phyloP scores from a whole-genome alignment of 2,888 invertebrate species.

The Dermolepida albohirtum region DNA sequence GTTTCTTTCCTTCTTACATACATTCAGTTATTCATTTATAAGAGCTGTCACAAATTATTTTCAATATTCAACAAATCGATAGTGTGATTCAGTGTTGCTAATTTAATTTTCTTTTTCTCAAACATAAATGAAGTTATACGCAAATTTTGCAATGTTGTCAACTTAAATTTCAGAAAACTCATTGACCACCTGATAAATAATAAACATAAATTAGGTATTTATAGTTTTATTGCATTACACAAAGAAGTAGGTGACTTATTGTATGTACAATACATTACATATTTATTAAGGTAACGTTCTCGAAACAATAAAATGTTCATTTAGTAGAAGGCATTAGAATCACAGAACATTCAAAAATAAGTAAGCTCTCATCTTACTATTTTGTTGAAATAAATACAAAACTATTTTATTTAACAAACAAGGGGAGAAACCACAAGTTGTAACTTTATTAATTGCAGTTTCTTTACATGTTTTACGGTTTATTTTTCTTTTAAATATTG shows the following conservation, averaged over 20 bases:
- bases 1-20: too few species aligned
- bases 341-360: conserved; percentile 56
- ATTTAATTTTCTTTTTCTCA: too few species aligned
- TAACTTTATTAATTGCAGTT: conserved; percentile 2
- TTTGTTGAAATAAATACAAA: conserved; percentile 21
- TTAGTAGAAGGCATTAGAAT: conserved; percentile 61
- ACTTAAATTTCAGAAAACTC: too few species aligned
- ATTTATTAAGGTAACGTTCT: conserved; percentile 34
- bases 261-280: conserved; percentile 55
- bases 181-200: background rate
- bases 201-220: background rate
- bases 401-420: conserved; percentile 3
- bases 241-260: conserved; percentile 51
- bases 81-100: too few species aligned
- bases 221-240: conserved; percentile 55
- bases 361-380: conserved; percentile 40
- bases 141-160: too few species aligned
- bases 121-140: too few species aligned
- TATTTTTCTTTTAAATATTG: conserved; percentile 5
- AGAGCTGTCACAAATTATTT: too few species aligned
- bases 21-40: too few species aligned
- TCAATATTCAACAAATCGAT: too few species aligned
- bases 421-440: conserved; percentile 15
- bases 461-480: conserved; percentile 2
- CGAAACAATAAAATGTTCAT: conserved; percentile 47